A percentile compares a stretch with the other conserved stretches of the same genome.
Evolutionary conservation across 2,797 vertebrate species (phyloP).

Genomic region (Paramormyrops hopkinsi): DNA sequence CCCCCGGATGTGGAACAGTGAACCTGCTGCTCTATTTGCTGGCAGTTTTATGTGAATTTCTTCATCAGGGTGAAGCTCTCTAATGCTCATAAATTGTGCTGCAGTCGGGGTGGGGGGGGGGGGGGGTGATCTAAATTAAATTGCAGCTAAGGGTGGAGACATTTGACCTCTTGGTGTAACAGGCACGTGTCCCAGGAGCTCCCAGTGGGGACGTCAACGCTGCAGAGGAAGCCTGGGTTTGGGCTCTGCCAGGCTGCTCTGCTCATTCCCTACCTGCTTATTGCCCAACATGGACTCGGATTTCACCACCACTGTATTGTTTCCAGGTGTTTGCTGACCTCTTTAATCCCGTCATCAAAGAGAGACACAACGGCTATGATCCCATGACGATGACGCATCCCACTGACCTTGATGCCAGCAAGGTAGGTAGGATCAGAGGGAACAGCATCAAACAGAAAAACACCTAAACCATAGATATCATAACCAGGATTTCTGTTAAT

Average conservation of each 20-base stretch:
- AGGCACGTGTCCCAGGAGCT: neutral
- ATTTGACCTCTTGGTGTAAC: neutral
- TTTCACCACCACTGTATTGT: neutral
- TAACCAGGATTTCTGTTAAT: neutral
- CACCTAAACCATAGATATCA: neutral
- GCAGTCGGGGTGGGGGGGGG: neutral
- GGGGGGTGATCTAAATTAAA: neutral
- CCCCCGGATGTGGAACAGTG: neutral
- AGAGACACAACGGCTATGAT: constrained; percentile 72
- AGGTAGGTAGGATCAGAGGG: constrained; percentile 45
- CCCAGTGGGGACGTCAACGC: neutral
- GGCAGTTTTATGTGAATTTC: neutral
- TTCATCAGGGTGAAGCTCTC: neutral
- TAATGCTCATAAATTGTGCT: constrained; percentile 6
- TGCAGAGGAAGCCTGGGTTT: neutral
- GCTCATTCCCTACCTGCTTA: neutral
- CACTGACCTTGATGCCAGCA: constrained; percentile 67
- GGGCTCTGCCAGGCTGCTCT: neutral
- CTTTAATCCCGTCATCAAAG: constrained; percentile 71
- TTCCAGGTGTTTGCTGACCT: constrained; percentile 68
- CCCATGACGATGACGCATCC: constrained; percentile 65
- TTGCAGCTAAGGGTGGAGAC: neutral
- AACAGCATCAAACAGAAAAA: neutral
- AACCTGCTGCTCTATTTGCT: neutral
- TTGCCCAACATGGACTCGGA: neutral